Evolutionary conservation across 2,113 vertebrate genomes (phyloP).

Genomic region (Apodemus sylvaticus): DNA sequence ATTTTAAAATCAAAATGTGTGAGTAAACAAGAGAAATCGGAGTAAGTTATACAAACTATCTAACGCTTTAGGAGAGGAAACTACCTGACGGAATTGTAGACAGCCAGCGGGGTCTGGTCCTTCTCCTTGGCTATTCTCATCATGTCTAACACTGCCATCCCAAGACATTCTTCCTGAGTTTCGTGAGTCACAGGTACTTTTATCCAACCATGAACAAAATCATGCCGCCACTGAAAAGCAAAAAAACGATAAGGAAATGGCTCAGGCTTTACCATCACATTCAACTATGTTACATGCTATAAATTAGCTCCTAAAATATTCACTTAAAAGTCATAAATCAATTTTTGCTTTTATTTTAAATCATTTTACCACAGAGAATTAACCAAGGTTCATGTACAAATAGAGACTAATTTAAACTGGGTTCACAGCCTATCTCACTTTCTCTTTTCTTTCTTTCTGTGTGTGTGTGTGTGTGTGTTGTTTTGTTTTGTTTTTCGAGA

Average conservation of each 20-base stretch:
- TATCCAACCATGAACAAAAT: constrained; percentile 93
- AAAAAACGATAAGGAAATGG: constrained; percentile 61
- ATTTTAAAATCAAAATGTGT: constrained; percentile 35
- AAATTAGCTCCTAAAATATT: constrained; percentile 30
- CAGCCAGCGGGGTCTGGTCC: constrained; percentile 89
- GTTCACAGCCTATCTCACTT: background rate
- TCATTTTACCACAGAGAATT: constrained; percentile 38
- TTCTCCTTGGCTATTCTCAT: constrained; percentile 97
- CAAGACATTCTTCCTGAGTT: constrained; percentile 97
- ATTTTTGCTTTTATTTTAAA: background rate
- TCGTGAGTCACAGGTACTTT: constrained; percentile 93
- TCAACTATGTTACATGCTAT: constrained; percentile 23
- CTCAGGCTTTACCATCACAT: background rate
- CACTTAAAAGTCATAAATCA: constrained; percentile 25
- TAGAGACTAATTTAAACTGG: constrained; percentile 45
- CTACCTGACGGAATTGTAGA: constrained; percentile 95
- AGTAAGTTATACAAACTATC: constrained; percentile 13
- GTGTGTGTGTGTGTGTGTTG: too few species aligned
- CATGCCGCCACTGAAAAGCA: constrained; percentile 92
- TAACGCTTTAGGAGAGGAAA: background rate
- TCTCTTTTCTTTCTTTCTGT: too few species aligned
- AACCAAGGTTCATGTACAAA: constrained; percentile 25
- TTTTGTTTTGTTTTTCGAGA: background rate
- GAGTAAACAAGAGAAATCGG: constrained; percentile 12
- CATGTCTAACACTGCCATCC: constrained; percentile 98